phyloP scores from a whole-genome alignment of 2,888 invertebrate genomes.

The Leuctra nigra region DNA sequence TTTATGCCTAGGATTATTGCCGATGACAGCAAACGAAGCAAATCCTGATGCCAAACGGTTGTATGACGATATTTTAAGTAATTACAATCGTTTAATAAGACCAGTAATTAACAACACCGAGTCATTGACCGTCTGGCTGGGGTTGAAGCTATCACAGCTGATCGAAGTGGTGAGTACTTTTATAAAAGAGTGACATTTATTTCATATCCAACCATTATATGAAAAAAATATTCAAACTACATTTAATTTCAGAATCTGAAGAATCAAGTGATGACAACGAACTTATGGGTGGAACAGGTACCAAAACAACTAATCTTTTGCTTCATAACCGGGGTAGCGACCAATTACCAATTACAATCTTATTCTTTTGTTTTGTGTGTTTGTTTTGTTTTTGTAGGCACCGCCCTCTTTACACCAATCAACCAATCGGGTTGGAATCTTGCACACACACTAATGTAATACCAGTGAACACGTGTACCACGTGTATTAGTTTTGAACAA shows the following conservation, averaged over 20 bases:
- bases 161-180: slow-evolving; percentile 43
- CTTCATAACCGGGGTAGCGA: too few relatives aligned
- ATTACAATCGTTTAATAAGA: slow-evolving; percentile 90
- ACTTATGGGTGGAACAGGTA: slow-evolving; percentile 91
- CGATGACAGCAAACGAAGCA: slow-evolving; percentile 49
- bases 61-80: slow-evolving; percentile 91
- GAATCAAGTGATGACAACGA: slow-evolving; percentile 92
- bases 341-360: too few relatives aligned
- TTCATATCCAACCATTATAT: too few relatives aligned
- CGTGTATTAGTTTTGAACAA: too few relatives aligned
- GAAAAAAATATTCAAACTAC: slow-evolving; percentile 12
- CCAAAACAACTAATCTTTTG: too few relatives aligned
- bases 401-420: too few relatives aligned
- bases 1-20: neutral
- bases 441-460: too few relatives aligned
- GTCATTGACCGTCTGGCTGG: slow-evolving; percentile 84
- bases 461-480: too few relatives aligned
- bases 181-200: neutral
- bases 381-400: too few relatives aligned
- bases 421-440: too few relatives aligned
- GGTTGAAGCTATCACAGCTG: slow-evolving; percentile 53
- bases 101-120: slow-evolving; percentile 91
- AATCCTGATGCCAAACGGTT: slow-evolving; percentile 92
- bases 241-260: slow-evolving; percentile 57
- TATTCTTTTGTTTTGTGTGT: too few relatives aligned